Evolutionary conservation across 2,797 vertebrate genomes (phyloP).

Genomic region (Dryobates pubescens): DNA sequence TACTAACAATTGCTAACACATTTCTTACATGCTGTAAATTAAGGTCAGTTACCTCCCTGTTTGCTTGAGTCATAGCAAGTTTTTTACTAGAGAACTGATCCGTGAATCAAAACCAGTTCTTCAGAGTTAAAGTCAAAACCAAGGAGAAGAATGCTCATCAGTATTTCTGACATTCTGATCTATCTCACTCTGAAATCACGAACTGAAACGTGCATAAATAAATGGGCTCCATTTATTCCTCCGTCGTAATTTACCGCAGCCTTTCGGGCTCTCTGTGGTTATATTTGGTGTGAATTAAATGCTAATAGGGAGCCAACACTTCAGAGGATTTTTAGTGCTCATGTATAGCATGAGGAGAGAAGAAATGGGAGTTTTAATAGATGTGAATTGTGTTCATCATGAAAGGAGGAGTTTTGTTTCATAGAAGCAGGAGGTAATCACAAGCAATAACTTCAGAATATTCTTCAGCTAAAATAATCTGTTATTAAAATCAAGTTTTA

Average conservation of each 20-base stretch:
- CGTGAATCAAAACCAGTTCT: background rate
- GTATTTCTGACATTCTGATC: background rate
- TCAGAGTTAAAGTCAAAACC: background rate
- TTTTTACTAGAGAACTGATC: background rate
- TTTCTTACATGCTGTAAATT: background rate
- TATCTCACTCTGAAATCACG: background rate
- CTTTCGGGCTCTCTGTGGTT: background rate
- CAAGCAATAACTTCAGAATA: background rate
- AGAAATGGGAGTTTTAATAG: background rate
- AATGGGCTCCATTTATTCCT: background rate
- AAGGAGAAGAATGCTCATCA: background rate
- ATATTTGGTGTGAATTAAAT: background rate
- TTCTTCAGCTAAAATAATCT: background rate
- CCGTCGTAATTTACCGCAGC: fast-evolving
- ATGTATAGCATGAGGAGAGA: background rate
- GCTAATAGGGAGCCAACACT: background rate
- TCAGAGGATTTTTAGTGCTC: background rate
- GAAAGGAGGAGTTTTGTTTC: background rate
- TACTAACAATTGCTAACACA: background rate
- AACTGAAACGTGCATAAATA: background rate
- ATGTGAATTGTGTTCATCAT: background rate
- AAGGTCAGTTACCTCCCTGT: background rate
- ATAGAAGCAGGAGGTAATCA: background rate
- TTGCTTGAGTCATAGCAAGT: background rate
- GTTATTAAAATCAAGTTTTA: background rate